Evolutionary conservation across 2,113 vertebrate genomes (phyloP).

Genomic region (Indicator maculatus): DNA sequence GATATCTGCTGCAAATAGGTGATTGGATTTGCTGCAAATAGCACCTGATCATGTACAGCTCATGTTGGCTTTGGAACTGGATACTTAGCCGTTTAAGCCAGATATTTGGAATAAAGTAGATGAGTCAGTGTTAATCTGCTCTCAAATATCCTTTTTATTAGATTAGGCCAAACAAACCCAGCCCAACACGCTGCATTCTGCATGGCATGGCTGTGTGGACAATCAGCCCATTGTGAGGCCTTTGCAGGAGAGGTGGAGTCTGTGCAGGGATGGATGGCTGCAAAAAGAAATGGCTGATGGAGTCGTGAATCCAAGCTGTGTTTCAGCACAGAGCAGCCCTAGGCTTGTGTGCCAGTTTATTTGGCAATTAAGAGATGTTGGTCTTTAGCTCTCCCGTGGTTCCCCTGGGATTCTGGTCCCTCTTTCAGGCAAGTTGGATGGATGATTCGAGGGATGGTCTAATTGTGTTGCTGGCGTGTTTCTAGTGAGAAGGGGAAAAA

Average conservation of each 20-base stretch:
- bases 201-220: rapidly evolving
- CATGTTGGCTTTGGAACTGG: not conserved
- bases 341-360: not conserved
- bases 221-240: not conserved
- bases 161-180: conserved; percentile 35
- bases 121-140: conserved; percentile 42
- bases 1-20: not conserved
- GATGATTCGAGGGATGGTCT: not conserved
- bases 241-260: not conserved
- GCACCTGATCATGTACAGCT: not conserved
- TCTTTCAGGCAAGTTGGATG: not conserved
- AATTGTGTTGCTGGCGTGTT: not conserved
- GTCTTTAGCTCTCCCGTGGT: not conserved
- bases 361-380: not conserved
- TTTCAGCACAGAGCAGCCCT: not conserved
- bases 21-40: not conserved
- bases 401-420: not conserved
- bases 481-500: not conserved
- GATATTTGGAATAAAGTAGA: conserved; percentile 27
- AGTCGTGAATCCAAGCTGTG: not conserved
- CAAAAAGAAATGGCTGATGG: not conserved
- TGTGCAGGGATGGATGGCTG: not conserved
- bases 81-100: conserved; percentile 26
- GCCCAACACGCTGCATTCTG: not conserved
- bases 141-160: conserved; percentile 36